These are phyloP conservation scores for Dipodomys merriami DNA, from an alignment of 2,113 vertebrate species.

Conservation along the genomic window DNA sequence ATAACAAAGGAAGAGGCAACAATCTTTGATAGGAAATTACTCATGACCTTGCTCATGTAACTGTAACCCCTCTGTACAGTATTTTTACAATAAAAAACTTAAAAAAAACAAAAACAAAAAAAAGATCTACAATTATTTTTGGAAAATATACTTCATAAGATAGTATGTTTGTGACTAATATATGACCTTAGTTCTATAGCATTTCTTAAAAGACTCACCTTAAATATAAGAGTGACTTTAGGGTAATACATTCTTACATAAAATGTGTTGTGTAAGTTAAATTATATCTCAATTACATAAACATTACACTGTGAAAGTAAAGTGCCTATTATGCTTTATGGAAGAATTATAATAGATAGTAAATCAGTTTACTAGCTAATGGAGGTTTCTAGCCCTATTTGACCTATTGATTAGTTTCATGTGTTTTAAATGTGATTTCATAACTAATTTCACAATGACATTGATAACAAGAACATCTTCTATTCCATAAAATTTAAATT, in stretches of 20 bases:
- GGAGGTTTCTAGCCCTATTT: not conserved
- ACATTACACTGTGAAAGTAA: conserved; percentile 39
- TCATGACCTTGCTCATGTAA: too few species aligned
- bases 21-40: too few species aligned
- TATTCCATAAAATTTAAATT: too few species aligned
- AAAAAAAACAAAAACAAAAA: too few species aligned
- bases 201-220: conserved; percentile 35
- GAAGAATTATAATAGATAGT: conserved; percentile 36
- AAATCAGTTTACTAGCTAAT: conserved; percentile 53
- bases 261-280: conserved; percentile 46
- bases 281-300: conserved; percentile 57
- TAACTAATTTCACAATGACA: too few species aligned
- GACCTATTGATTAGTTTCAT: conserved; percentile 47
- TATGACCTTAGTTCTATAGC: conserved; percentile 13
- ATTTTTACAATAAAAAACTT: too few species aligned
- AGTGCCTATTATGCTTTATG: conserved; percentile 30
- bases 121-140: conserved; percentile 42
- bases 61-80: too few species aligned
- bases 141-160: not conserved
- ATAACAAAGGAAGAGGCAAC: too few species aligned
- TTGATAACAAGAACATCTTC: too few species aligned
- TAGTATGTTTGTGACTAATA: not conserved
- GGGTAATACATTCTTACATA: not conserved
- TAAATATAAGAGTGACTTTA: not conserved
- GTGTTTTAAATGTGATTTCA: not conserved